Evolutionary conservation across 1,140 invertebrate species (phyloP), one percentile per base, ranked within the genome.

Genomic region (Ceratosolen solmsi): DNA sequence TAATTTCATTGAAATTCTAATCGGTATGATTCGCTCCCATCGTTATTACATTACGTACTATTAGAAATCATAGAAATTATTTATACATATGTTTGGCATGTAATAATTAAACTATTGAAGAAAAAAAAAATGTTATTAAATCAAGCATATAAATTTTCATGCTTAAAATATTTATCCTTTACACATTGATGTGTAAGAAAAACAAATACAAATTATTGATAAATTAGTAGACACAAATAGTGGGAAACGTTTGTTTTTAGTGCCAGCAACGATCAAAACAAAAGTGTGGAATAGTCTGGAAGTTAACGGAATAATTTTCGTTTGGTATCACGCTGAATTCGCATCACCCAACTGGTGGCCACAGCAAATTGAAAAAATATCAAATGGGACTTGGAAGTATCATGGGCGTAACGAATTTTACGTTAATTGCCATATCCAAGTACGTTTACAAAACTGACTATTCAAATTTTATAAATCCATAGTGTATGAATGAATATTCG

Each of bases 291-390:
- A 87, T 20, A 93, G 92, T 0, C 88, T 90, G 36, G 97, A 98
- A 89, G 88, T 92, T 0, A 96, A 97, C 87, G 93, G 93, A 0
- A 93, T 94, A 25, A 94, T 98, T 30, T 97, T 96, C 88, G 92
- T 98, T 7, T 98, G 97, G 97, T 94, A 96, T 86, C 95, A 98
- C 85, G 94, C 94, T 0, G 96, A 97, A 85, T 92, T 91, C 7
- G 87, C 92, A 1, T 91, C 93, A 0, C 96, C 97, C 0, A 82
- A 90, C 27, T 98, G 96, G 96, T 86, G 89, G n/a, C 91, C 95
- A 0, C 91, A 94, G 1, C 87, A 92, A 0, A 88, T 95, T 0
- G 84, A 90, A 2, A 90, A 95, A 82, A 91, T 96, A 11, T 84
- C 89, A 4, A 88, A 87, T 13, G 93, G 94, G 1, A 84, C 88